Evolutionary conservation across 2,113 vertebrate genomes (phyloP), one percentile per base, ranked within the genome.

Genomic region (Cricetomys ansorgei): DNA sequence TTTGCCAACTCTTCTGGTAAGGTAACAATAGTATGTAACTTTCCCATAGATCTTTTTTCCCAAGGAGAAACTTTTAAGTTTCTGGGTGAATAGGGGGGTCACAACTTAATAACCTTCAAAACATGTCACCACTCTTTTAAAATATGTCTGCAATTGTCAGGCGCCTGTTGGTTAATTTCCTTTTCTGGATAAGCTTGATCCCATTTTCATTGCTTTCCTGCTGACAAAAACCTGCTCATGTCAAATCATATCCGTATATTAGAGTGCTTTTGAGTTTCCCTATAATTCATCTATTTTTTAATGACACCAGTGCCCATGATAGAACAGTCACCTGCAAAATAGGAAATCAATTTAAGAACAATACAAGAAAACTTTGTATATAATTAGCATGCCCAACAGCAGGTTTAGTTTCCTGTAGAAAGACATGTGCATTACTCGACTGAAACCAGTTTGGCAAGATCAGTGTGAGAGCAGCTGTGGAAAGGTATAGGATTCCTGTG

Each of bases 161-260:
- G 27, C 50, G 94, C 97, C 96, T 94, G 81, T 97, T 95, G 97
- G 91, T 97, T 97, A 97, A 97, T 97, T 97, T 97, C 77, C 87
- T 96, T 94, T 83, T 23, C 91, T 86, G 31, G 91, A 79, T 96
- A 97, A 92, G 40, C 92, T 96, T 95, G 72, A 96, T 97, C 81
- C 96, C 88, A 97, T 97, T 97, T 97, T 96, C 96, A 96, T 96
- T 94, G 96, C 94, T 92, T 95, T 97, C 96, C 97, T 94, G 94
- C 95, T 96, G 96, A 64, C 50, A 91, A 97, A 96, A 97, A 95
- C 69, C 96, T 98, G 94, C 62, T 98, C 88, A 48, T 75, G 95
- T 94, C 96, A 97, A 81, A 95, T 95, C 92, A 94, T 69, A 95
- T 94, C 23, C n/a, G 48, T 85, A 94, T 94, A 97, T 97, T 94